These are phyloP conservation scores for Petrolisthes cinctipes DNA, from an alignment of 2,888 invertebrate species.

Conservation along the genomic window DNA sequence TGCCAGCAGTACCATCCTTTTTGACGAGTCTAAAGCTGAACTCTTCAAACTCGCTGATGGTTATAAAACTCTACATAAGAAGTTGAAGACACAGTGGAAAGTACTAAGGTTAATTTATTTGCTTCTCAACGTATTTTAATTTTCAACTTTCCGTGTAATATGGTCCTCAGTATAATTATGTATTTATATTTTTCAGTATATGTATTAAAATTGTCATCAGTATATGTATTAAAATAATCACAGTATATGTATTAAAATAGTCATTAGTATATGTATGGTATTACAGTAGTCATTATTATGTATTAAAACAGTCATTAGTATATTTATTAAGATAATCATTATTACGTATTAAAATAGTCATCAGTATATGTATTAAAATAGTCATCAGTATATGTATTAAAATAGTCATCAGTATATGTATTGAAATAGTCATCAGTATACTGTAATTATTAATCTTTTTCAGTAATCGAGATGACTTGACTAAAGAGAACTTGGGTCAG, in stretches of 20 bases:
- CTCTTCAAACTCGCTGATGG: slow-evolving; percentile 88
- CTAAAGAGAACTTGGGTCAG: slow-evolving; percentile 78
- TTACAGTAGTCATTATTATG: too few relatives aligned
- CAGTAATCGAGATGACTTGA: slow-evolving; percentile 88
- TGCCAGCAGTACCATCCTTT: slow-evolving; percentile 75
- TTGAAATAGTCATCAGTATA: slow-evolving; percentile 91
- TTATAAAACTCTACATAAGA: slow-evolving; percentile 88
- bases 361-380: background rate
- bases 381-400: slow-evolving; percentile 75
- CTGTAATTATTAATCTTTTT: slow-evolving; percentile 61
- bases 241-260: too few relatives aligned
- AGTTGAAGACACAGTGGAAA: slow-evolving; percentile 88
- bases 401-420: slow-evolving; percentile 89
- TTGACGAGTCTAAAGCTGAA: slow-evolving; percentile 92
- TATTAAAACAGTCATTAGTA: too few relatives aligned
- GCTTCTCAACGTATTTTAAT: too few relatives aligned
- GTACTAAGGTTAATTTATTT: slow-evolving; percentile 80
- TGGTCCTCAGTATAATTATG: too few relatives aligned
- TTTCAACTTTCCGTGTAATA: too few relatives aligned
- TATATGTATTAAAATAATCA: too few relatives aligned
- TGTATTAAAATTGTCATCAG: too few relatives aligned
- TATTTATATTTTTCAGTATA: too few relatives aligned
- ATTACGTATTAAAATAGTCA: background rate
- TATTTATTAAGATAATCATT: too few relatives aligned
- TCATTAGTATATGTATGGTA: too few relatives aligned